These are phyloP conservation scores for Ceuthmochares aereus DNA, from an alignment of 2,113 vertebrate species.

Conservation along the genomic window DNA sequence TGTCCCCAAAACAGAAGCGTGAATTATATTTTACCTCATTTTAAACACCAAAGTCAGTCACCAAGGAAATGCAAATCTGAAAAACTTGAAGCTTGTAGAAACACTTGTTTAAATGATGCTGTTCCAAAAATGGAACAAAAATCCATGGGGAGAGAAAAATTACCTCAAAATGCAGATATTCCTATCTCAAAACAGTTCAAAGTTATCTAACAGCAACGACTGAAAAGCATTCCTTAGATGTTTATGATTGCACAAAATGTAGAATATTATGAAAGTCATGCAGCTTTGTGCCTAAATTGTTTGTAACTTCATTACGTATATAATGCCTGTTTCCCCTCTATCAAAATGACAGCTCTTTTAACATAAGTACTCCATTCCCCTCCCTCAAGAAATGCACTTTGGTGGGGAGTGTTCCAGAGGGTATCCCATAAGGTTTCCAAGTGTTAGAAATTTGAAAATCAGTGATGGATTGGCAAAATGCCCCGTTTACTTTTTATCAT, in stretches of 20 bases:
- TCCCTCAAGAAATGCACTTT: neutral
- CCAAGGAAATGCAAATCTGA: neutral
- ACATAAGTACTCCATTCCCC: neutral
- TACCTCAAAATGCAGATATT: neutral
- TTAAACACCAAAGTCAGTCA: neutral
- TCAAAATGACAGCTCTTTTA: neutral
- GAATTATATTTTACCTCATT: neutral
- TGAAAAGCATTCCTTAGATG: neutral
- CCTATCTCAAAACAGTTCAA: neutral
- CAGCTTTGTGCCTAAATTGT: neutral
- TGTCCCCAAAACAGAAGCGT: neutral
- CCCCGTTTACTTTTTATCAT: neutral
- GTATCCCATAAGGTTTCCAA: neutral
- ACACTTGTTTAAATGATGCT: neutral
- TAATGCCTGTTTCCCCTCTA: neutral
- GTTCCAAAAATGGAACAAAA: neutral
- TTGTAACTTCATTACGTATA: neutral
- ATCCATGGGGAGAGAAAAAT: neutral
- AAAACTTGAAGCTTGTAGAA: neutral
- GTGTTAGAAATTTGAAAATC: constrained; percentile 10
- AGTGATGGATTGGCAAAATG: neutral
- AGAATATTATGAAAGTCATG: neutral
- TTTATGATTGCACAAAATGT: neutral
- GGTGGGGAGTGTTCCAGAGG: neutral
- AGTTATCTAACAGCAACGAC: neutral